Conservation (phyloP, 1,140 invertebrate genomes). For the Ladona fulva region DNA sequence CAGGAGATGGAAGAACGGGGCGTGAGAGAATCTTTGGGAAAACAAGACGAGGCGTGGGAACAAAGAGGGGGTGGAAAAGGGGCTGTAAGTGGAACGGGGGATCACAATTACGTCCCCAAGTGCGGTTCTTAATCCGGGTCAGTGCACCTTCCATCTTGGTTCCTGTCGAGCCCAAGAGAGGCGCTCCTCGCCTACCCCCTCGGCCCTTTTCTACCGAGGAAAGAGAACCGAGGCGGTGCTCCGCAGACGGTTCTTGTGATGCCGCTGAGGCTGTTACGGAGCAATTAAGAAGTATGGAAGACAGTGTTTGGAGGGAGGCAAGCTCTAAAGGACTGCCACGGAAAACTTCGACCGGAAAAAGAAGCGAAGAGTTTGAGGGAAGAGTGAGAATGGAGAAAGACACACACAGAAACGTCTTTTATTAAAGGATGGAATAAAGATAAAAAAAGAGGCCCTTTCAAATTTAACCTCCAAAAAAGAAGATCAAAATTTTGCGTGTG, state of each 20-base stretch:
- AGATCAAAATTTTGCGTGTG: too few species aligned
- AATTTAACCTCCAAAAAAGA: too few species aligned
- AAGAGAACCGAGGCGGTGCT: not conserved
- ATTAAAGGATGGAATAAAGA: too few species aligned
- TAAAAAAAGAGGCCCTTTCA: too few species aligned
- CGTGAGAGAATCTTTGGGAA: not conserved
- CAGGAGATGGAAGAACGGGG: too few species aligned
- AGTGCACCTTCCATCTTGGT: not conserved
- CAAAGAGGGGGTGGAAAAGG: not conserved
- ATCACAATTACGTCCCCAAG: not conserved
- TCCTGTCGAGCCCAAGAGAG: not conserved
- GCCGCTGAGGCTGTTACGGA: not conserved
- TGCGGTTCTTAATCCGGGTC: constrained; percentile 2
- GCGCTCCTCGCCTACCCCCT: too few species aligned
- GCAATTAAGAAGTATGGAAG: not conserved
- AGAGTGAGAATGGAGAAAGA: too few species aligned
- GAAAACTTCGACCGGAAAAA: too few species aligned
- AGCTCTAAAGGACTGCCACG: too few species aligned
- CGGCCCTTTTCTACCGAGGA: not conserved
- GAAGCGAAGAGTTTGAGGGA: too few species aligned
- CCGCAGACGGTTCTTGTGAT: not conserved
- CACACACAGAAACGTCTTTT: too few species aligned
- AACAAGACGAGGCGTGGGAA: not conserved
- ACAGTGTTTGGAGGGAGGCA: not conserved
- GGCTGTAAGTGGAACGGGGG: not conserved